phyloP scores from a whole-genome alignment of 2,113 vertebrate genomes.

The Lonchura striata region DNA sequence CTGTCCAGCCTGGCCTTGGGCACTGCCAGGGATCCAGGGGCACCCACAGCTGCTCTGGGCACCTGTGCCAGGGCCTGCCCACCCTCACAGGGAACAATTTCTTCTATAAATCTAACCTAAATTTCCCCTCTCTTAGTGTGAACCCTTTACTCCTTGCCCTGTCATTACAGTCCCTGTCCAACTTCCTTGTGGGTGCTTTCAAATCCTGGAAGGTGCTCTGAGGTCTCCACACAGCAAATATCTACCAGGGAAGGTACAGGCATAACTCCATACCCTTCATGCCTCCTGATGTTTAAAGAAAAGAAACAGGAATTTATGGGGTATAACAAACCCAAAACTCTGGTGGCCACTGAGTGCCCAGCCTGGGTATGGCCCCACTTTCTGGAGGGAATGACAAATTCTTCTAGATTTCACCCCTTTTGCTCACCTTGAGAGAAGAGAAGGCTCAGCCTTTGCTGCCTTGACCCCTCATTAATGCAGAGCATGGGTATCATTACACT shows the following conservation, averaged over 20 bases:
- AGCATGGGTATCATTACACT: constrained; percentile 48
- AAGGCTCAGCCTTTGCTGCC: neutral
- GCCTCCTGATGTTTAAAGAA: neutral
- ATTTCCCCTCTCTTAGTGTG: neutral
- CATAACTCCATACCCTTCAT: rapidly evolving
- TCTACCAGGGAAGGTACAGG: neutral
- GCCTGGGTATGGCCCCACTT: neutral
- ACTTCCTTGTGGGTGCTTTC: neutral
- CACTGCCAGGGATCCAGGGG: neutral
- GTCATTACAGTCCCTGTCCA: neutral
- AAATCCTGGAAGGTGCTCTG: neutral
- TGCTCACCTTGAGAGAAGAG: neutral
- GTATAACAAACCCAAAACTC: neutral
- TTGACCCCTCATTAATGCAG: neutral
- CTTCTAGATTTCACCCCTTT: neutral
- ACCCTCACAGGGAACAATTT: rapidly evolving
- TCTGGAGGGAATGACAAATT: neutral
- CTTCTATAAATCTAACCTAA: neutral
- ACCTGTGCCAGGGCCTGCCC: neutral
- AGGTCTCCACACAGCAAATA: neutral
- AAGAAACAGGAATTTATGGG: neutral
- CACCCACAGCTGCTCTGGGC: neutral
- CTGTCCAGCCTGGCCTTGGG: neutral
- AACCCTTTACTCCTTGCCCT: neutral
- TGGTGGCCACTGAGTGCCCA: neutral